Evolutionary conservation across 2,113 vertebrate species (phyloP), one percentile per base, ranked within the genome.

Genomic region (Tricholaema leucomelas): DNA sequence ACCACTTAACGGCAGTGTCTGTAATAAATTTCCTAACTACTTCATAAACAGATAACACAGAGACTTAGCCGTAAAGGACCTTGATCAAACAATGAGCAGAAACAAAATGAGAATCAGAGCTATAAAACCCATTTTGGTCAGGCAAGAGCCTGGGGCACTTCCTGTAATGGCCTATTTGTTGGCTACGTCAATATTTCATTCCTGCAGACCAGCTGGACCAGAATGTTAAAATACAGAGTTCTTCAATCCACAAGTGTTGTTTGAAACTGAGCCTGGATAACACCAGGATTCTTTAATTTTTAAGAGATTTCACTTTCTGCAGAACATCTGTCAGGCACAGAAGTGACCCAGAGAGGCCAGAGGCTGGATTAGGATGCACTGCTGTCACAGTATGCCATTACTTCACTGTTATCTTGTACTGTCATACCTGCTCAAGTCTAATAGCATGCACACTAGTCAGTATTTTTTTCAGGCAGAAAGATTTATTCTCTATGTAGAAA

Each of bases 101-200:
- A 86, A 79, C 7, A 91, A 88, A 91, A 66, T 27, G 23, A 81
- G 25, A 87, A 36, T n/a, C 73, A 90, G 67, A 80, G 17, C 60
- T 87, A 42, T 70, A 42, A 87, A 94, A 48, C 44, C 20, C 20
- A 31, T 67, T 91, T 60, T 58, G 40, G n/a, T 52, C 46, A 81
- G 74, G 13, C n/a, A 81, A 81, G 33, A 58, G 70, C 88, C 80
- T 76, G 55, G 44, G 83, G 81, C 23, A 1, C 20, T 84, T 63
- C 25, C 46, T 61, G 27, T 66, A 76, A 95, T 85, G 81, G 64
- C 18, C 15, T 42, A 15, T 87, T 93, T 79, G 35, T 46, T 90
- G 48, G 27, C 48, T 79, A 63, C 69, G 71, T 87, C 77, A 87
- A n/a, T 90, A 86, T 88, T 90, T 88, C 70, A 76, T 92, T 93